Base-by-base conservation (phyloP, 2,113 vertebrate genomes). In the Microcebus tavaratra region DNA sequence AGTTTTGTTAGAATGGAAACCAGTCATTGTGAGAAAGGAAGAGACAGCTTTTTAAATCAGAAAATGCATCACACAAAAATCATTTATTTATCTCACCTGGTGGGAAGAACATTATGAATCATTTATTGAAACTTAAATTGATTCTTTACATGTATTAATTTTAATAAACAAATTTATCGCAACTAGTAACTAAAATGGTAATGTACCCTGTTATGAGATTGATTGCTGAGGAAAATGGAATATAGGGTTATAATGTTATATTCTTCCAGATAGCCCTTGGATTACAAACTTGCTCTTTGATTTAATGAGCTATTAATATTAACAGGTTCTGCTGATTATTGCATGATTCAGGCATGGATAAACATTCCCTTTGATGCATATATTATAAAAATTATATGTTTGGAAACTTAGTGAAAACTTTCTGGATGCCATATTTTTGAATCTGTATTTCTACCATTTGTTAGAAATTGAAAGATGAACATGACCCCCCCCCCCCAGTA, bases 251-350 rank as follows among this genome's bases (percentile, higher is more conserved):
- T 86, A 83, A 59, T 96, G 50, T 94, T 94, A 57, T 95, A 96
- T 97, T 91, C 87, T 98, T 97, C 68, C 93, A 91, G 93, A 63
- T 94, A 48, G 81, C 23, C 76, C 87, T 96, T 97, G 87, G 90
- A 88, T 96, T 96, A 98, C 98, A 98, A 98, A 96, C 96, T 98
- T 98, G 86, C 95, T 97, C 82, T 93, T 97, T 98, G 73, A 84
- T 98, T 98, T 98, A 98, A 98, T 98, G 96, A 98, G 95, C 97
- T 98, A 97, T 98, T 98, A 99, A 98, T 99, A 99, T 98, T 98
- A 98, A 98, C 85, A 93, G 95, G 90, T 98, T 97, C 63, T 97
- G 68, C 67, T 97, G 94, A 93, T 97, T 98, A 95, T 96, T 87
- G 82, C 89, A 36, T 95, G 88, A 70, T 94, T 92, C 57, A 97